These are phyloP conservation scores for Salpingus planirostris DNA, from an alignment of 2,888 invertebrate genomes.

Conservation along the genomic window DNA sequence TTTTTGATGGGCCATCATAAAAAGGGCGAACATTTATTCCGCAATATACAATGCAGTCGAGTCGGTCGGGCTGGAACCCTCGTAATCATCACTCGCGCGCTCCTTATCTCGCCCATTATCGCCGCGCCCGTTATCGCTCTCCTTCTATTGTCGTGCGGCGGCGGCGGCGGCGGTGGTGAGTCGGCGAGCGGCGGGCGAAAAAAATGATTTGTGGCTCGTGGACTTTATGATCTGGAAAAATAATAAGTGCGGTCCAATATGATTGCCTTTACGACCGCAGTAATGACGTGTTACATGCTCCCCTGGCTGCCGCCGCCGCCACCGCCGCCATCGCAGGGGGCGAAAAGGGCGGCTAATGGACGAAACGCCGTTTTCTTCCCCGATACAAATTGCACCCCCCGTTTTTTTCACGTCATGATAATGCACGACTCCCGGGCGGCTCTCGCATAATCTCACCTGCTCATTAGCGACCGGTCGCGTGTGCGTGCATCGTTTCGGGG, in stretches of 20 bases:
- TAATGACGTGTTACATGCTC: constrained; percentile 26
- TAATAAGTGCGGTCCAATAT: constrained; percentile 34
- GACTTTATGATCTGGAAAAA: constrained; percentile 34
- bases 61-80: constrained; percentile 17
- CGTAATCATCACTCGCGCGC: constrained; percentile 19
- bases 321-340: constrained; percentile 1
- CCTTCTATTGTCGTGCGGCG: constrained; percentile 18
- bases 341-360: constrained; percentile 16
- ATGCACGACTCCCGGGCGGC: too few relatives aligned
- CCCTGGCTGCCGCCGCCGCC: constrained; percentile 8
- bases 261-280: constrained; percentile 30
- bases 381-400: constrained; percentile 10
- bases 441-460: too few relatives aligned
- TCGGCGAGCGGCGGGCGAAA: constrained; percentile 14
- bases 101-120: constrained; percentile 20
- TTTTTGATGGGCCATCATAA: constrained; percentile 23
- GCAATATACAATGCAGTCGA: constrained; percentile 25
- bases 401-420: too few relatives aligned
- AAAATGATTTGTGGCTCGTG: constrained; percentile 29
- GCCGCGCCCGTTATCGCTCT: constrained; percentile 16
- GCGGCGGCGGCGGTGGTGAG: constrained; percentile 12
- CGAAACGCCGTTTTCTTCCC: constrained; percentile 11
- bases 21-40: constrained; percentile 28
- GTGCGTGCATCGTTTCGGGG: too few relatives aligned
- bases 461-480: too few relatives aligned